Percentiles rank a stretch among this genome's conserved stretches.
Conservation (phyloP, 2,888 invertebrate species). For the Rosalia funebris region DNA sequence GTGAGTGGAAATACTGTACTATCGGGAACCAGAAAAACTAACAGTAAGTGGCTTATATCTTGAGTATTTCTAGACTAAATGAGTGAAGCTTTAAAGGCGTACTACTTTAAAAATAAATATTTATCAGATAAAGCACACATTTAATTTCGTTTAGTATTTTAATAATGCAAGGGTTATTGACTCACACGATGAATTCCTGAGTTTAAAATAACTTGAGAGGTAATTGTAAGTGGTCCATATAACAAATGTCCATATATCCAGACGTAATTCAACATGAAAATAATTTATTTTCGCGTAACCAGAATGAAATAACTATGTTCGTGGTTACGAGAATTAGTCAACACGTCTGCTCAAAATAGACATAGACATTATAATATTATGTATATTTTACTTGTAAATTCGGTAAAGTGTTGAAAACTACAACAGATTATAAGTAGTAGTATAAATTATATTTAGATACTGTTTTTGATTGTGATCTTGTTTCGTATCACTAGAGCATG, state of each 20-base stretch:
- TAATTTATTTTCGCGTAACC: constrained; percentile 18
- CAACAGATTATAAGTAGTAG: neutral
- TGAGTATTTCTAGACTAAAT: neutral
- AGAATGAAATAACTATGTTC: constrained; percentile 10
- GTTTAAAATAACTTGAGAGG: constrained; percentile 17
- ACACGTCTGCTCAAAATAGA: neutral
- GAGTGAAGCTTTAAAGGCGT: neutral
- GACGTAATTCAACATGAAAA: constrained; percentile 12
- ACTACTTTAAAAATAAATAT: neutral
- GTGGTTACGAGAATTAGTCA: neutral
- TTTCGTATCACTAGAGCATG: too few species aligned
- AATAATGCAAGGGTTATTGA: constrained; percentile 21
- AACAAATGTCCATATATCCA: constrained; percentile 14
- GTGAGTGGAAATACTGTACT: neutral
- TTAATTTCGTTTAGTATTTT: constrained; percentile 12
- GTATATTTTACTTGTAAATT: too few species aligned
- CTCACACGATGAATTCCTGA: constrained; percentile 15
- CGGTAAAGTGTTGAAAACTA: too few species aligned
- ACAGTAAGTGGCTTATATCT: neutral
- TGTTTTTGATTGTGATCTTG: too few species aligned
- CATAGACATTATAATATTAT: neutral
- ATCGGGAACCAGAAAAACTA: neutral
- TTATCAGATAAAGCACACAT: neutral
- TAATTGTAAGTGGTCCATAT: constrained; percentile 18
- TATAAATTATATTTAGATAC: neutral